phyloP scores from a whole-genome alignment of 2,888 invertebrate species.

The Lasioglossum morio region DNA sequence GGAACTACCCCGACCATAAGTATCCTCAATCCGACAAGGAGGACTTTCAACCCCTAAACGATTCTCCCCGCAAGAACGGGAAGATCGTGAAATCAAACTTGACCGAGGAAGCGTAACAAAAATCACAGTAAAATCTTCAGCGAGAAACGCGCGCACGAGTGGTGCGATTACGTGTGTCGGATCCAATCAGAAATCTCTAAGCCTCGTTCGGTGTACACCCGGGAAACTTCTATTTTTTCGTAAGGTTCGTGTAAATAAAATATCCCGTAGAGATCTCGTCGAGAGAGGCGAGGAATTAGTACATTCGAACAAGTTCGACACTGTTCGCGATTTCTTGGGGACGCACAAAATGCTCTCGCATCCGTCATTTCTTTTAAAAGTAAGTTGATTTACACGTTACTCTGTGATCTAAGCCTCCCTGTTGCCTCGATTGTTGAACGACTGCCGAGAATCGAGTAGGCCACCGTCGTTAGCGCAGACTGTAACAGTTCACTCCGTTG shows the following conservation, averaged over 20 bases:
- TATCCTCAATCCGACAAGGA: conserved; percentile 77
- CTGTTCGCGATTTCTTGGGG: not conserved
- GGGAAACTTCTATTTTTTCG: conserved; percentile 60
- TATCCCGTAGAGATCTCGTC: conserved; percentile 9
- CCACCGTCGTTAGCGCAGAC: not conserved
- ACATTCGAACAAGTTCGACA: conserved; percentile 69
- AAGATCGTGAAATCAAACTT: conserved; percentile 68
- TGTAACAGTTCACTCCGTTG: not conserved
- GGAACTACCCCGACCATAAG: conserved; percentile 85
- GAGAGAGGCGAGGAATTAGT: conserved; percentile 17
- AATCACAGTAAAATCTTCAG: not conserved
- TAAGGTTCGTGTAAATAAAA: conserved; percentile 60
- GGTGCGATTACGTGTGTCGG: not conserved
- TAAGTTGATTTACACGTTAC: conserved; percentile 29
- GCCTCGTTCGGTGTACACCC: conserved; percentile 4
- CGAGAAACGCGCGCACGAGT: not conserved
- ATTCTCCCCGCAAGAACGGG: conserved; percentile 75
- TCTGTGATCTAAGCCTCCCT: conserved; percentile 65
- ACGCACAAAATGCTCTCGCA: conserved; percentile 51
- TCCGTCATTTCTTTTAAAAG: not conserved
- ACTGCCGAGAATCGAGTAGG: not conserved
- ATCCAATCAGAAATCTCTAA: not conserved
- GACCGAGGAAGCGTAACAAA: conserved; percentile 73
- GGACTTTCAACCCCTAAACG: conserved; percentile 81
- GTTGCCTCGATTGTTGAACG: not conserved